Conservation (phyloP, 2,888 invertebrate species). For the Rhyacophila evoluta region DNA sequence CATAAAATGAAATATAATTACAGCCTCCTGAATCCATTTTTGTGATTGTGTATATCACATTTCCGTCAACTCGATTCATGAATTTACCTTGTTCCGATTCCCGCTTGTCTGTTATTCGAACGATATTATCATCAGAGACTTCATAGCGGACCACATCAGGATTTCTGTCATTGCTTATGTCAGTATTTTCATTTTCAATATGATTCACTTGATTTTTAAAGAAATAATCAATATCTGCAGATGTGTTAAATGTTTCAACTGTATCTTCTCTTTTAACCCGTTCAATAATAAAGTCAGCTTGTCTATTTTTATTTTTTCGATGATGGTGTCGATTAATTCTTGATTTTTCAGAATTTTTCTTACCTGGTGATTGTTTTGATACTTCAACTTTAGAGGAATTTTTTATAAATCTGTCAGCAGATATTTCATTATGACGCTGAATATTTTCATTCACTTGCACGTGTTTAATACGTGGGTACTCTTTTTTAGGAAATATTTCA, state of each 20-base stretch:
- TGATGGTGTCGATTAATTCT: neutral
- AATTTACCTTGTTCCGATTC: conserved; percentile 19
- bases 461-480: conserved; percentile 35
- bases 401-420: conserved; percentile 20
- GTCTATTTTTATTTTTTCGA: neutral
- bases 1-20: conserved; percentile 58
- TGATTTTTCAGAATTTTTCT: neutral
- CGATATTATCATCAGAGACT: neutral
- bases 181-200: neutral
- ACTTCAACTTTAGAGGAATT: neutral
- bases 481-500: conserved; percentile 43
- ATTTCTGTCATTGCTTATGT: neutral
- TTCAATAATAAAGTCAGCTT: neutral
- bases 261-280: neutral
- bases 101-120: conserved; percentile 16
- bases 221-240: conserved; percentile 30
- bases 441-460: conserved; percentile 34
- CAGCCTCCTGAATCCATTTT: conserved; percentile 55
- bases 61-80: conserved; percentile 33
- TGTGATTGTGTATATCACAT: conserved; percentile 46
- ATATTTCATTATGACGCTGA: conserved; percentile 42
- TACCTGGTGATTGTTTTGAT: neutral
- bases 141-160: conserved; percentile 29
- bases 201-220: conserved; percentile 29
- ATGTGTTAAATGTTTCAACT: neutral